Evolutionary conservation across 2,797 vertebrate species (phyloP).

Genomic region (Choloepus didactylus): DNA sequence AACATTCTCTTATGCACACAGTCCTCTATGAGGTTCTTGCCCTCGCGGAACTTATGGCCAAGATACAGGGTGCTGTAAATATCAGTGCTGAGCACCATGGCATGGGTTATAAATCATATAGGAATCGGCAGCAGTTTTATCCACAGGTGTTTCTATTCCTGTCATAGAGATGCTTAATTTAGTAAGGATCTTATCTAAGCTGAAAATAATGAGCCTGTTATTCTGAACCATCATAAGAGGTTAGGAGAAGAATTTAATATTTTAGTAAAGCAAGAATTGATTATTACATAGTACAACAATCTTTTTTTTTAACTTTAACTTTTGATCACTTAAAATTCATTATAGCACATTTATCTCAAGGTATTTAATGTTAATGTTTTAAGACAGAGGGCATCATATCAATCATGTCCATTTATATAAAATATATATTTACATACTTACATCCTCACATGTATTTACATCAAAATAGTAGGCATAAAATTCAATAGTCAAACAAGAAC

Average conservation of each 20-base stretch:
- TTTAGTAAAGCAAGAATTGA: constrained; percentile 8
- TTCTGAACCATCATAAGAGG: not conserved
- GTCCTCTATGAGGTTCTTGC: not conserved
- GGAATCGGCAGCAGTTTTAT: not conserved
- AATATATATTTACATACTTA: not conserved
- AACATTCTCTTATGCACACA: not conserved
- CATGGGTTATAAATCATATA: constrained; percentile 24
- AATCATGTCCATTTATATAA: not conserved
- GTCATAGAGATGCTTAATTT: constrained; percentile 11
- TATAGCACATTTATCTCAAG: not conserved
- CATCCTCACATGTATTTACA: not conserved
- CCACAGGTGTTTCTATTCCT: constrained; percentile 13
- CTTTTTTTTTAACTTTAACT: not conserved
- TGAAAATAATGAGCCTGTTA: constrained; percentile 29
- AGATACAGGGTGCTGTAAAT: constrained; percentile 9
- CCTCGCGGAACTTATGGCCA: not conserved
- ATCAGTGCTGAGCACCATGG: not conserved
- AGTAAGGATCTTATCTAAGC: not conserved
- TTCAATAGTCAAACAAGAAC: constrained; percentile 49
- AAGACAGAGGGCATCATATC: not conserved
- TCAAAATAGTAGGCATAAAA: constrained; percentile 56
- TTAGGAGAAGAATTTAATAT: not conserved
- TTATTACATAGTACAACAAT: not conserved
- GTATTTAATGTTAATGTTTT: constrained; percentile 57
- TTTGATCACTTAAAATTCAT: constrained; percentile 48